Conservation (phyloP, 2,888 invertebrate genomes). For the Lithophane semibrunnea region DNA sequence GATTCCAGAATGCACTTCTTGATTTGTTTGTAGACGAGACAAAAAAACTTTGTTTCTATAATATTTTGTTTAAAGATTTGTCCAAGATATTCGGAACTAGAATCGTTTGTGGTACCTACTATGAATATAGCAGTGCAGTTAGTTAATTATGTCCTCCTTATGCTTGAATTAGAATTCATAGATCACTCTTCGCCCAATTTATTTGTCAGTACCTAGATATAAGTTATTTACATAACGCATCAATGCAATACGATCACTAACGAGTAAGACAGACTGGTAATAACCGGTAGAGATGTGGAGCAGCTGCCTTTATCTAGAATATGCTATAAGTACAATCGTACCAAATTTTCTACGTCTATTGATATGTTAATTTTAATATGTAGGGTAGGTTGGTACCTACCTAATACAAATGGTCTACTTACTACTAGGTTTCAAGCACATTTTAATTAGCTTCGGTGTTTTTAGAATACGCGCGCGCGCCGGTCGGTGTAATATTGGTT, state of each 20-base stretch:
- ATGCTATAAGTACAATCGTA: slow-evolving; percentile 42
- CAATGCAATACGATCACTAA: slow-evolving; percentile 69
- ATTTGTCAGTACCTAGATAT: slow-evolving; percentile 32
- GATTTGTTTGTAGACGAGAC: slow-evolving; percentile 5
- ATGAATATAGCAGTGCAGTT: background rate
- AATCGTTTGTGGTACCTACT: background rate
- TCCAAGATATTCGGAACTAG: background rate
- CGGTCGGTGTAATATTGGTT: slow-evolving; percentile 8
- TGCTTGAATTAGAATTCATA: slow-evolving; percentile 28
- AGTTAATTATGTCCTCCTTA: background rate
- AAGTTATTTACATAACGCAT: slow-evolving; percentile 61
- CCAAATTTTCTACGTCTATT: slow-evolving; percentile 33
- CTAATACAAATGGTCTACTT: background rate
- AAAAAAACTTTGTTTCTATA: background rate
- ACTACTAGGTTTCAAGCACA: too few species aligned
- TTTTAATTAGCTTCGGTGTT: too few species aligned
- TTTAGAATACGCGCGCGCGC: too few species aligned
- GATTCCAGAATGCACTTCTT: slow-evolving; percentile 68
- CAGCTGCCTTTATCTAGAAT: slow-evolving; percentile 79
- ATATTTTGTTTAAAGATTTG: background rate
- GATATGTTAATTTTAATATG: slow-evolving; percentile 7
- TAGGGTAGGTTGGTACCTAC: background rate
- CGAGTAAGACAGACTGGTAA: slow-evolving; percentile 77
- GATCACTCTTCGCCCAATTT: slow-evolving; percentile 17
- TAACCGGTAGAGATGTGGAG: slow-evolving; percentile 84